A percentile compares a stretch with the other conserved stretches of the same genome.
phyloP scores from a whole-genome alignment of 2,113 vertebrate species.

The Potamarius usumacintae region DNA sequence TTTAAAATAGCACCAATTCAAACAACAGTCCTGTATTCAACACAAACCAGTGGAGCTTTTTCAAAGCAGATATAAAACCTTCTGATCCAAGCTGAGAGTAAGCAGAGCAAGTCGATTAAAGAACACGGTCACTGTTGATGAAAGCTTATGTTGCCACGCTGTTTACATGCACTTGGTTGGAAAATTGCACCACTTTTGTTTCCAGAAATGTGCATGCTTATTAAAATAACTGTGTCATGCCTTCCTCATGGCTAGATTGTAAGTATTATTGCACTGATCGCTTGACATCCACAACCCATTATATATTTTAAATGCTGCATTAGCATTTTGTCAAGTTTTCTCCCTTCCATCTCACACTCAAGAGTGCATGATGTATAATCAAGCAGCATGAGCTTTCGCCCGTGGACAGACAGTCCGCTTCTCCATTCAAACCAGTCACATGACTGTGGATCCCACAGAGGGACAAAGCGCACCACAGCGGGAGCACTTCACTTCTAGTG shows the following conservation, averaged over 20 bases:
- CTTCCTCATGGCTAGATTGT: neutral
- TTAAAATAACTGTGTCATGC: neutral
- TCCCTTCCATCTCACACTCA: neutral
- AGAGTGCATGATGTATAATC: slow-evolving; percentile 7
- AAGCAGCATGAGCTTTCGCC: slow-evolving; percentile 36
- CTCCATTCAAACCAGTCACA: slow-evolving; percentile 79
- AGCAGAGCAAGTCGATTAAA: slow-evolving; percentile 5
- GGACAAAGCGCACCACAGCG: slow-evolving; percentile 72
- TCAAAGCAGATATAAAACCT: neutral
- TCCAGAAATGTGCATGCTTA: neutral
- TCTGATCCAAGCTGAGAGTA: neutral
- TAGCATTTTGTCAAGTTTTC: neutral
- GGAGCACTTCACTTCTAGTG: slow-evolving; percentile 51
- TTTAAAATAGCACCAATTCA: neutral
- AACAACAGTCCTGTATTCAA: neutral
- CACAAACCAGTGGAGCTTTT: neutral
- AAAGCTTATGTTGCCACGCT: neutral
- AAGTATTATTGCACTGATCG: neutral
- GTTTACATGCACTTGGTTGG: slow-evolving; percentile 18
- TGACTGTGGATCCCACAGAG: slow-evolving; percentile 67
- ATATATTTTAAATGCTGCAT: neutral
- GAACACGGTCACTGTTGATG: slow-evolving; percentile 18
- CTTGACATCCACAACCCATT: neutral
- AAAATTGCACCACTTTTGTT: slow-evolving; percentile 15
- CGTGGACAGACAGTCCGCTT: slow-evolving; percentile 63